Conservation (phyloP, 92 coral and sea anemone genomes). For the Porites divaricata region DNA sequence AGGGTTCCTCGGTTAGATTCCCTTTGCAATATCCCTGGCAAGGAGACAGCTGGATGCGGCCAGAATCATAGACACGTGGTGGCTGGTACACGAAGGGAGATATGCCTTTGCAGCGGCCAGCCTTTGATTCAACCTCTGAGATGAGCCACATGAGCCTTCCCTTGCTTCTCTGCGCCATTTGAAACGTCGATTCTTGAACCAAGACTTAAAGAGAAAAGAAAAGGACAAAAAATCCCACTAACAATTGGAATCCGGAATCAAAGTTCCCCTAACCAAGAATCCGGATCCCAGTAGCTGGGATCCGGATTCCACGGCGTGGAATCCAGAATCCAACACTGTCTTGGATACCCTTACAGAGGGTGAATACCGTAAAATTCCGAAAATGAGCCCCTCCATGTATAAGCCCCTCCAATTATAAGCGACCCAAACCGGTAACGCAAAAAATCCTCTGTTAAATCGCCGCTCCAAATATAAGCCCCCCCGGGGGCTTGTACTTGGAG, state of each 20-base stretch:
- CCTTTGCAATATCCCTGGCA: constrained; percentile 22
- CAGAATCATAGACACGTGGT: constrained; percentile 2
- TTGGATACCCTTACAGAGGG: too few species aligned
- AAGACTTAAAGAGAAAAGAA: constrained; percentile 6
- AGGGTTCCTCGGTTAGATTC: background rate
- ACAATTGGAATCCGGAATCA: too few species aligned
- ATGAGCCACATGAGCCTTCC: background rate
- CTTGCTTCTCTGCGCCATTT: constrained; percentile 38
- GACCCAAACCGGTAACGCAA: too few species aligned
- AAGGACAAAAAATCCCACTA: background rate
- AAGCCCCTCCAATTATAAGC: too few species aligned
- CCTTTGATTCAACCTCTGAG: background rate
- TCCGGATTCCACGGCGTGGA: too few species aligned
- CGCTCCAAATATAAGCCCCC: too few species aligned
- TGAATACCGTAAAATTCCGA: too few species aligned
- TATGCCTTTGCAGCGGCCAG: background rate
- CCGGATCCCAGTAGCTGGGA: too few species aligned
- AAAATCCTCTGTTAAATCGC: too few species aligned
- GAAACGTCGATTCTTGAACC: constrained; percentile 47
- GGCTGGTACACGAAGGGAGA: constrained; percentile 20
- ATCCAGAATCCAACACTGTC: too few species aligned
- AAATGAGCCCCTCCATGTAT: too few species aligned
- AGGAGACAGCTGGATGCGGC: background rate
- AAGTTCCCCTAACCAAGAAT: background rate
- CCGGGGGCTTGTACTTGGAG: too few species aligned